Conservation (phyloP, 2,113 vertebrate genomes). For the Sebastes fasciatus region DNA sequence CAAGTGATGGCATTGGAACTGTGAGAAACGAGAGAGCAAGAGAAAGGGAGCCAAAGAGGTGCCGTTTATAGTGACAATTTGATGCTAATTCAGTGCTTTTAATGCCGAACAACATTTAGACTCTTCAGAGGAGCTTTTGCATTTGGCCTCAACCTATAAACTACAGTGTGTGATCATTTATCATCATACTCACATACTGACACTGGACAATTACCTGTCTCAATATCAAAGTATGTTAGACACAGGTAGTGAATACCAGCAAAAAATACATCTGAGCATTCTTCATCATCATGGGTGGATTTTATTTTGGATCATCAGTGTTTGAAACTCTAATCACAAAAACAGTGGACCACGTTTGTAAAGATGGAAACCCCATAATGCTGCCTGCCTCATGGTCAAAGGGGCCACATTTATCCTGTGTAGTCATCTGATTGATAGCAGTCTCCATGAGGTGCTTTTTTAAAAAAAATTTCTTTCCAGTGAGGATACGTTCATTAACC, state of each 20-base stretch:
- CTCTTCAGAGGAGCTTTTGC: conserved; percentile 1
- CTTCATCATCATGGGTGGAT: neutral
- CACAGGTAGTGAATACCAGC: neutral
- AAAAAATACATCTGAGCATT: neutral
- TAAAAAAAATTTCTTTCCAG: neutral
- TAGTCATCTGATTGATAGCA: neutral
- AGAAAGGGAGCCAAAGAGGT: conserved; percentile 1
- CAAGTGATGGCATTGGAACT: neutral
- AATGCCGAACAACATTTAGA: neutral
- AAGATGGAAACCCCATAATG: neutral
- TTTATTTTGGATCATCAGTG: neutral
- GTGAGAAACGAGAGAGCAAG: neutral
- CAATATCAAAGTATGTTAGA: neutral
- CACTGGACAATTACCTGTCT: neutral
- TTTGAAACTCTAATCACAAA: neutral
- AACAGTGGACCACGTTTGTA: neutral
- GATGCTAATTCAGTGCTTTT: conserved; percentile 19
- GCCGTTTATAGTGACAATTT: neutral
- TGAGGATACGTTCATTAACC: conserved; percentile 7
- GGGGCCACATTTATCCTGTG: neutral
- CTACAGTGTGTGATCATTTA: conserved; percentile 7
- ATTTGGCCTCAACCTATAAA: conserved; percentile 1
- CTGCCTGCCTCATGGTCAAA: neutral
- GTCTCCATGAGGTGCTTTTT: neutral
- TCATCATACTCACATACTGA: conserved; percentile 1